These are phyloP conservation scores for Sebastes vulpes DNA, from an alignment of 2,797 vertebrate species.

Conservation along the genomic window DNA sequence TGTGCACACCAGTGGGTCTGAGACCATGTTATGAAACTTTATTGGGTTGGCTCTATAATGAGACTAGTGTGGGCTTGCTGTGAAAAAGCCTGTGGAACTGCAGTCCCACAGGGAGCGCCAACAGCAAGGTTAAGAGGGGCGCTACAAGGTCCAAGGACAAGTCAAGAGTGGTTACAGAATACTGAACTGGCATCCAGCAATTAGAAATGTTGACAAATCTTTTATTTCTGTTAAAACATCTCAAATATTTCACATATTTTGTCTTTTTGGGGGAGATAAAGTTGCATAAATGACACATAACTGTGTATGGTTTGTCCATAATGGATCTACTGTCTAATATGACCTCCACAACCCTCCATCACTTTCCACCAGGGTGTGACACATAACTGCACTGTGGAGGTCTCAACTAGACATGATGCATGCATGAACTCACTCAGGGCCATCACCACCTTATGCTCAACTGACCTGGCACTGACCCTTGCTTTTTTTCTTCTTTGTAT, in stretches of 20 bases:
- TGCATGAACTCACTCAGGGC: constrained; percentile 19
- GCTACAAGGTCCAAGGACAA: constrained; percentile 19
- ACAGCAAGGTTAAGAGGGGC: constrained; percentile 43
- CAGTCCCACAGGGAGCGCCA: constrained; percentile 15
- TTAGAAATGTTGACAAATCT: not conserved
- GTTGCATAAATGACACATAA: not conserved
- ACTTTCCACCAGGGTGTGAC: constrained; percentile 37
- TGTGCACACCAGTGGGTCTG: constrained; percentile 35
- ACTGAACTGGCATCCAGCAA: not conserved
- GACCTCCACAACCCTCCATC: constrained; percentile 3
- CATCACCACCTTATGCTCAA: constrained; percentile 8
- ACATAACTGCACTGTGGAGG: constrained; percentile 11
- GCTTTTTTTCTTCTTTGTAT: not conserved
- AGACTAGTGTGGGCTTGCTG: constrained; percentile 27
- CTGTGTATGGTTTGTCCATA: not conserved
- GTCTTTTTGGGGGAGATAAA: not conserved
- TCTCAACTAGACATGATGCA: constrained; percentile 1
- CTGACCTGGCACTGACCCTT: not conserved
- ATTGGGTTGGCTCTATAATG: constrained; percentile 35
- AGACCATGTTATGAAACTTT: constrained; percentile 38
- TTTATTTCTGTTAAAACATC: not conserved
- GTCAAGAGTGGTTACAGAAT: not conserved
- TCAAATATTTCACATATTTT: not conserved
- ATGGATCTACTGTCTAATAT: not conserved
- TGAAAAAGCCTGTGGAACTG: constrained; percentile 35